phyloP scores from a whole-genome alignment of 2,797 vertebrate genomes.

The Periophthalmus magnuspinnatus region DNA sequence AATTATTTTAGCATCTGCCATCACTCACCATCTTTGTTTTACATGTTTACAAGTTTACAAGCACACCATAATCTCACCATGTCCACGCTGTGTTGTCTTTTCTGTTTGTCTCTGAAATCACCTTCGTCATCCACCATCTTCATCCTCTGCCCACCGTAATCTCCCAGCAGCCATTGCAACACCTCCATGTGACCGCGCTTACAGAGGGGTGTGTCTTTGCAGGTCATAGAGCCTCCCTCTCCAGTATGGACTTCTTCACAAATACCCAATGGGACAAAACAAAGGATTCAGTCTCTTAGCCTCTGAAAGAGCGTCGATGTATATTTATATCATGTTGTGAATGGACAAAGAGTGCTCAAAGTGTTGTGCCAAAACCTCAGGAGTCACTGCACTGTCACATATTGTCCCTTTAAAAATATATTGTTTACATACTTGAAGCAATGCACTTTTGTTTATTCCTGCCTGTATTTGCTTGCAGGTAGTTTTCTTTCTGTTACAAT shows the following conservation, averaged over 20 bases:
- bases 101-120: slow-evolving; percentile 37
- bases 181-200: slow-evolving; percentile 81
- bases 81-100: slow-evolving; percentile 39
- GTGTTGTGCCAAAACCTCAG: slow-evolving; percentile 69
- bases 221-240: slow-evolving; percentile 71
- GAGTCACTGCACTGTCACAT: slow-evolving; percentile 56
- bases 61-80: slow-evolving; percentile 62
- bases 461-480: slow-evolving; percentile 48
- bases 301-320: slow-evolving; percentile 38
- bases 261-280: slow-evolving; percentile 24
- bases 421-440: slow-evolving; percentile 83
- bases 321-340: not conserved
- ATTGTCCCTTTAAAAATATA: slow-evolving; percentile 61
- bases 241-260: slow-evolving; percentile 40
- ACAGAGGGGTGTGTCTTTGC: slow-evolving; percentile 76
- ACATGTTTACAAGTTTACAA: slow-evolving; percentile 3
- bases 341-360: slow-evolving; percentile 8
- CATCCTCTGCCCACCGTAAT: slow-evolving; percentile 39
- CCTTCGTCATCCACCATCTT: slow-evolving; percentile 5
- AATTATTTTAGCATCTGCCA: slow-evolving; percentile 48
- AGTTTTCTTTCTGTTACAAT: slow-evolving; percentile 36
- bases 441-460: slow-evolving; percentile 77
- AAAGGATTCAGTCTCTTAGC: slow-evolving; percentile 31
- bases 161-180: slow-evolving; percentile 82
- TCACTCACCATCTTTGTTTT: slow-evolving; percentile 8